Evolutionary conservation across 1,140 invertebrate genomes (phyloP).

Genomic region (Zophobas atratus): DNA sequence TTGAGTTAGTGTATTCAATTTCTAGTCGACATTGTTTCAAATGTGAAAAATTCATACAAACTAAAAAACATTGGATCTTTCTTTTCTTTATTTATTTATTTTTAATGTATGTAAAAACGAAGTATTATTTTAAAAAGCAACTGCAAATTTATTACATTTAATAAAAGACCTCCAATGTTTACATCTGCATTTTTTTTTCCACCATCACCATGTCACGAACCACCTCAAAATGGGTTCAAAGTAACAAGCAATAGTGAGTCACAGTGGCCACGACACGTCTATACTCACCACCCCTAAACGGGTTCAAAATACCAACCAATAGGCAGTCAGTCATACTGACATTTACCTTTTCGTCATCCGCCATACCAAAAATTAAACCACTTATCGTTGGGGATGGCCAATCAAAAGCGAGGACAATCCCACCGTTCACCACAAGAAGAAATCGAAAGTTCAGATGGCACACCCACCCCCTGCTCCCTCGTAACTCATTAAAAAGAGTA

Average conservation of each 20-base stretch:
- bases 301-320: too few species aligned
- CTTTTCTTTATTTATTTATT: constrained; percentile 54
- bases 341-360: background rate
- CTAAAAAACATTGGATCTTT: constrained; percentile 59
- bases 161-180: constrained; percentile 64
- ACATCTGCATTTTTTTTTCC: constrained; percentile 38
- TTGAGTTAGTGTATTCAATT: constrained; percentile 62
- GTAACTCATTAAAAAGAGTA: constrained; percentile 2
- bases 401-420: constrained; percentile 1
- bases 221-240: too few species aligned
- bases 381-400: constrained; percentile 3
- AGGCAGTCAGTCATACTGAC: too few species aligned
- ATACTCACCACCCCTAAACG: too few species aligned
- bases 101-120: constrained; percentile 60
- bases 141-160: constrained; percentile 63
- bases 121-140: constrained; percentile 61
- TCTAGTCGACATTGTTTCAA: constrained; percentile 62
- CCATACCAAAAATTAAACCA: background rate
- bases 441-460: constrained; percentile 6
- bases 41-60: constrained; percentile 55
- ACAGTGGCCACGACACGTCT: too few species aligned
- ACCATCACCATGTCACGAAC: constrained; percentile 2
- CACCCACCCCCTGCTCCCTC: background rate
- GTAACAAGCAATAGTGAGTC: too few species aligned
- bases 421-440: constrained; percentile 5